Evolutionary conservation across 1,140 invertebrate species (phyloP).

Genomic region (Lethocerus indicus): DNA sequence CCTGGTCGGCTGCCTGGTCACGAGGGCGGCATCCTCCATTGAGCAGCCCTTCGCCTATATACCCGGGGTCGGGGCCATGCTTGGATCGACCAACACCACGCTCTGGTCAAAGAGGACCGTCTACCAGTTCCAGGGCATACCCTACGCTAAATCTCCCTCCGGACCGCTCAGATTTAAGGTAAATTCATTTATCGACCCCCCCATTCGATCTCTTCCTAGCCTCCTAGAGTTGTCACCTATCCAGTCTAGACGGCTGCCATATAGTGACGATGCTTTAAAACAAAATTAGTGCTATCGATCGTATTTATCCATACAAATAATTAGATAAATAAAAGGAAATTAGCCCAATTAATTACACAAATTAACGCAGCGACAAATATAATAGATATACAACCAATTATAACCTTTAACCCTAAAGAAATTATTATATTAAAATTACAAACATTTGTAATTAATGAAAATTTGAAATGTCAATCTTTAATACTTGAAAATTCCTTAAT

Average conservation of each 20-base stretch:
- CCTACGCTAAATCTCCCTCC: conserved; percentile 26
- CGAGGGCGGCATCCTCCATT: too few species aligned
- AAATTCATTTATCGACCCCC: background rate
- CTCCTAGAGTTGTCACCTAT: background rate
- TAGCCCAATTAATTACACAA: background rate
- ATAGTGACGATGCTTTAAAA: background rate
- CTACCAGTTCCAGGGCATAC: conserved; percentile 25
- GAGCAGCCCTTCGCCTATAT: too few species aligned
- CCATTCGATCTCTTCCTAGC: background rate
- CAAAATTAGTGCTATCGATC: background rate
- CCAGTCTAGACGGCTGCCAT: background rate
- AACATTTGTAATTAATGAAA: too few species aligned
- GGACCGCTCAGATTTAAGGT: conserved; percentile 24
- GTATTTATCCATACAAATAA: background rate
- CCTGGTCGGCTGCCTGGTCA: too few species aligned
- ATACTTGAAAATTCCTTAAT: too few species aligned
- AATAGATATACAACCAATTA: too few species aligned
- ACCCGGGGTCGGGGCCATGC: conserved; percentile 7
- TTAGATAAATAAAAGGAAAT: background rate
- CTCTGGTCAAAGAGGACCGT: conserved; percentile 15
- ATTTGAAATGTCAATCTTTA: too few species aligned
- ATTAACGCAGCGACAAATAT: too few species aligned
- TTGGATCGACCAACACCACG: conserved; percentile 9
- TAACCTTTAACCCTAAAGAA: too few species aligned
- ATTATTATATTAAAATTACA: too few species aligned